These are phyloP conservation scores for Anastatus disparis DNA, from an alignment of 1,140 invertebrate genomes.

Conservation along the genomic window DNA sequence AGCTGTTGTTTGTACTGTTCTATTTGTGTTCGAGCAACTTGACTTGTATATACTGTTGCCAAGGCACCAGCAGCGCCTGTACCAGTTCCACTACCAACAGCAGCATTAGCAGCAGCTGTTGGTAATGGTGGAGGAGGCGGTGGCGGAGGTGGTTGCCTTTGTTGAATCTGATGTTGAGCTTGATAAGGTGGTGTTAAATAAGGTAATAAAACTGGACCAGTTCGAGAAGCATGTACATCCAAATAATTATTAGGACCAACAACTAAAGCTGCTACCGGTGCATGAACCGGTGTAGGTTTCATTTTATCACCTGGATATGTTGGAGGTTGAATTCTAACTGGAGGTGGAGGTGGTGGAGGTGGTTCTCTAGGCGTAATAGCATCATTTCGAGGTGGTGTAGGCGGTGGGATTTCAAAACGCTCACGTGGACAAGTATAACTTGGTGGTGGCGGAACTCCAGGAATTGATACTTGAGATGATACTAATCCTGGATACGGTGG, in stretches of 20 bases:
- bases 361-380: constrained; percentile 61
- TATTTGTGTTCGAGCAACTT: constrained; percentile 80
- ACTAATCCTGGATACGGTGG: constrained; percentile 56
- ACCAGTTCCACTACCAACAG: constrained; percentile 42
- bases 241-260: constrained; percentile 76
- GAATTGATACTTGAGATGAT: constrained; percentile 55
- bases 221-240: constrained; percentile 72
- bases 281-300: constrained; percentile 67
- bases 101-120: constrained; percentile 62
- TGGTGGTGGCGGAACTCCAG: constrained; percentile 57
- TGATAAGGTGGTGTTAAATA: constrained; percentile 70
- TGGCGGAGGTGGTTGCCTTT: constrained; percentile 68
- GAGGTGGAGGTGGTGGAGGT: constrained; percentile 66
- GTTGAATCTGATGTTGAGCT: constrained; percentile 45
- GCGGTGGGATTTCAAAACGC: constrained; percentile 61
- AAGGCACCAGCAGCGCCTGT: constrained; percentile 70
- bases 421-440: constrained; percentile 57
- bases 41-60: constrained; percentile 72
- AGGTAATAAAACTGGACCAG: constrained; percentile 71
- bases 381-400: constrained; percentile 63
- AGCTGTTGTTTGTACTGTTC: constrained; percentile 87
- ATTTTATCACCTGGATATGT: constrained; percentile 68
- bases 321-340: constrained; percentile 61
- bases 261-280: constrained; percentile 65
- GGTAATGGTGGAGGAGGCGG: constrained; percentile 68